Conservation (phyloP, 2,888 invertebrate species). For the Lacanobia wlatinum region DNA sequence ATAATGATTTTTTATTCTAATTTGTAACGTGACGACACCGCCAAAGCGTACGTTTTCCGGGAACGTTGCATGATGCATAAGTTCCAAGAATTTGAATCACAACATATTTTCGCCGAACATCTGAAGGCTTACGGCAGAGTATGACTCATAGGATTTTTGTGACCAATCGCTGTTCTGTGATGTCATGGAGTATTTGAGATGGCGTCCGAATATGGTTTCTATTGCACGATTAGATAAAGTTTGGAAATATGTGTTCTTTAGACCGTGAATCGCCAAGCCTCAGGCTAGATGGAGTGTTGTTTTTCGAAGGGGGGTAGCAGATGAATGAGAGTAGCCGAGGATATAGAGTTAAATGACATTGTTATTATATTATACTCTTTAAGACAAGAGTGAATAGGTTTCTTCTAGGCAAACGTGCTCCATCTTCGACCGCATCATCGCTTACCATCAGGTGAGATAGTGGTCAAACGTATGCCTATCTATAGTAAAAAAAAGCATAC, state of each 20-base stretch:
- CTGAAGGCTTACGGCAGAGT: constrained; percentile 28
- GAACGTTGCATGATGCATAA: constrained; percentile 43
- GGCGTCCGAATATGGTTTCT: not conserved
- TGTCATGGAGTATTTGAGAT: constrained; percentile 12
- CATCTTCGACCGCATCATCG: no score
- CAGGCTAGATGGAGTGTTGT: not conserved
- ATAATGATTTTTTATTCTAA: constrained; percentile 9
- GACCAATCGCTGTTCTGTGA: constrained; percentile 4
- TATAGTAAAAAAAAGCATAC: no score
- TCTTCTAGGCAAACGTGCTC: no score
- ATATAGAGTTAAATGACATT: not conserved
- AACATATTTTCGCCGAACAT: constrained; percentile 42
- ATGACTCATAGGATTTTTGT: constrained; percentile 46
- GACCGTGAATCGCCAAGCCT: not conserved
- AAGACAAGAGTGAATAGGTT: no score
- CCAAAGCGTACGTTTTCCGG: constrained; percentile 31
- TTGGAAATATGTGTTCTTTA: not conserved
- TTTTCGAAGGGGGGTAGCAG: not conserved
- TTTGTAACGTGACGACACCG: constrained; percentile 17
- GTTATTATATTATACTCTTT: no score
- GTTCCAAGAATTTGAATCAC: constrained; percentile 44
- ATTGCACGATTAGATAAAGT: not conserved
- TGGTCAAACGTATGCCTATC: no score
- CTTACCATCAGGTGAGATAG: no score
- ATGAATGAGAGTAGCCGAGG: not conserved